Base-by-base conservation (phyloP, 2,888 invertebrate genomes). In the Kuschelorhynchus macadamiae region DNA sequence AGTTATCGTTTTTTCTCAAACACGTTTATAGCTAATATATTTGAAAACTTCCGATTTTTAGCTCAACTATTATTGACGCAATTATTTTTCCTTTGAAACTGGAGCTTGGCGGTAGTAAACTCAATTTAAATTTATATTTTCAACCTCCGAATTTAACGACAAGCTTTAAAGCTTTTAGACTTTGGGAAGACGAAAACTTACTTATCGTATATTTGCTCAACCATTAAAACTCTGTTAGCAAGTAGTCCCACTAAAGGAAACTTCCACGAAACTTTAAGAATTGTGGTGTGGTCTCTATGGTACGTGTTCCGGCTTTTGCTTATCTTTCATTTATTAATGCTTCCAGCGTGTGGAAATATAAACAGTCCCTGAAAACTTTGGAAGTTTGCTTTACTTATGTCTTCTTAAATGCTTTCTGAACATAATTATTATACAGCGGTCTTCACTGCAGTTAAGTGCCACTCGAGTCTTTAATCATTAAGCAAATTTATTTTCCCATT, bases 181-280 rank as follows among this genome's bases (percentile, higher is more conserved):
- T 60, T 49, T 66, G 53, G 47, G 61, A 63, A 55, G 64, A 42
- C 64, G 60, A 61, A 66, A 67, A 67, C 67, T 67, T 67, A 61
- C 67, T 67, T 67, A 67, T 61, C 67, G 62, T 67, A 67, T 67
- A 67, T 67, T 67, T 67, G 52, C 63, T 50, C 67, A 56, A 67
- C 67, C 67, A 67, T 67, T 67, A 67, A 67, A 67, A 63, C 57
- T 63, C 39, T 63, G 67, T 67, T 67, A 67, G 67, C 67, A 46
- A 67, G 61, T 61, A 61, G 67, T 61, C 53, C 42, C 44, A 49
- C 56, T 55, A 21, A 67, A 56, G 36, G 56, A 42, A 67, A 66
- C 46, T 60, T 66, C 46, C 21, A 11, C 55, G 60, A 61, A 65
- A 67, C 55, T 61, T 67, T 36, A 30, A 56, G 67, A 67, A 61